Evolutionary conservation across 2,888 invertebrate genomes (phyloP), one percentile per base, ranked within the genome.

Genomic region (Cepaea hortensis): DNA sequence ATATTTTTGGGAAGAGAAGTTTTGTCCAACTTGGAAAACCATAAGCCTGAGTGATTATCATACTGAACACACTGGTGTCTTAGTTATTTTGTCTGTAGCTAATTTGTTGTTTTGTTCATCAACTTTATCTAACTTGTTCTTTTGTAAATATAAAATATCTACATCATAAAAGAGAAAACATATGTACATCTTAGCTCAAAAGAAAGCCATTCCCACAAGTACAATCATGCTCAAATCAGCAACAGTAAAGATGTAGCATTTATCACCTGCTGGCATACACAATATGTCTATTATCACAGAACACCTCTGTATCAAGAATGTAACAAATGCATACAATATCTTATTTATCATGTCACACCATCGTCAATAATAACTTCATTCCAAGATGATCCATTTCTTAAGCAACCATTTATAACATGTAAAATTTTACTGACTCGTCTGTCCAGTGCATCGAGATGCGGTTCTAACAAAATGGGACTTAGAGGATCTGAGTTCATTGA

Each of bases 371-470:
- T 73, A 11, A 87, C 87, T 20, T 87, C 87, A 50, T 81, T 48
- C 87, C 87, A 87, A n/a, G 79, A 20, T 35, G 15, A 11, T 50
- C 87, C 84, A 18, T 89, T 87, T 65, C 88, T 85, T 46, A 91
- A 65, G 89, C 93, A 93, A 50, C 90, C 90, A 35, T 88, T 86
- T 11, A 93, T 87, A 5, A 91, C 88, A 73, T 90, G 88, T 23
- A 93, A 88, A n/a, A 92, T 88, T 82, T 91, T 91, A 46, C 90
- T 89, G 72, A 98, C 96, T 81, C 99, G 96, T 62, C 99, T 96
- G 95, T 99, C 99, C 70, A 99, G 95, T 0, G 99, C 99, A 20
- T 95, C 95, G 87, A 98, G 95, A 94, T 99, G 99, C 0, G 98
- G 97, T 93, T 98, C 97, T 96, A 98, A 97, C 3, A 99, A 96